Base-by-base conservation (phyloP, 2,888 invertebrate genomes). In the Fissipunctia ypsillon region DNA sequence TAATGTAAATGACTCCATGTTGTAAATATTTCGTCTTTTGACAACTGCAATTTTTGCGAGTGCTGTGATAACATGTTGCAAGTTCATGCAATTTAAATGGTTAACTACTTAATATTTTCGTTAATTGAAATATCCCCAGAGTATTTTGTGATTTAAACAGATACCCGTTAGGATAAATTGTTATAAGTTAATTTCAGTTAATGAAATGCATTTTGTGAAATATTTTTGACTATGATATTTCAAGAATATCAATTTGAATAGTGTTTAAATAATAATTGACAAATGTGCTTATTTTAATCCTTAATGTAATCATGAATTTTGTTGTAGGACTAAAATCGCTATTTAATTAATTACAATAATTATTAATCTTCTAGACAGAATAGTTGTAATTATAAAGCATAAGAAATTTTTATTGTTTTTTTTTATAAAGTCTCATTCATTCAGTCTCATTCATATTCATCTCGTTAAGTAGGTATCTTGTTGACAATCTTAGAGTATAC, bases 21-120 rank as follows among this genome's bases (percentile, higher is more conserved):
- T 91, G 91, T 94, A 92, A 89, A 92, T 93, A 88, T 90, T 89
- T 90, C 84, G 90, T 92, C 90, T 90, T 85, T 90, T 91, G 93
- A 94, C 93, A 91, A 88, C 91, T 87, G 91, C 93, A 93, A 93
- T 92, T 92, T 91, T 91, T 92, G 92, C 89, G 91, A 95, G 94
- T 95, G 95, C 95, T 95, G 95, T 95, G 95, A 95, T 95, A 95
- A 91, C 84, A 70, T 87, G 84, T 91, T 92, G 89, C 88, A 86
- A 81, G 83, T 88, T 89, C 87, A 89, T 93, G 92, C 91, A 89
- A 89, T 90, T 80, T 86, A 87, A 86, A 88, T 89, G 86, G 84
- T 87, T 85, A 86, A 89, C 85, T 90, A 90, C 88, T 90, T 90
- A 90, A 82, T 87, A 83, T 82, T 81, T 86, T 89, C 86, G 85